Conservation (phyloP, 2,113 vertebrate genomes). For the Cynoglossus semilaevis region DNA sequence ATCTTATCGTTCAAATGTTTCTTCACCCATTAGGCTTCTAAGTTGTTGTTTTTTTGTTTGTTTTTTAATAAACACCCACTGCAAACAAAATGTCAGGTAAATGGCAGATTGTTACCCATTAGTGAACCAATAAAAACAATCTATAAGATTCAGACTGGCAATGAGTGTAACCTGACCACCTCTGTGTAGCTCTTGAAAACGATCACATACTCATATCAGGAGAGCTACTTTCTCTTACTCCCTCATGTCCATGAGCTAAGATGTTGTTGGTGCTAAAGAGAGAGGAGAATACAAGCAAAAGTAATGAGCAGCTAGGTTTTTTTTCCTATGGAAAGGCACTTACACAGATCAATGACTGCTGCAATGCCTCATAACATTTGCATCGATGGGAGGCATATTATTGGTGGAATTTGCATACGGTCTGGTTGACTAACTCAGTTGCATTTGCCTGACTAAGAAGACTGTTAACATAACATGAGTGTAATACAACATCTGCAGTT, state of each 20-base stretch:
- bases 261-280: constrained; percentile 41
- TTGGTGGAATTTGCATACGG: constrained; percentile 31
- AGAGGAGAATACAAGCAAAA: constrained; percentile 62
- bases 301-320: constrained; percentile 30
- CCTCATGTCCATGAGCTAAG: constrained; percentile 20
- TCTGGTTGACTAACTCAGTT: constrained; percentile 19
- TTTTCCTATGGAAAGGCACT: constrained; percentile 72
- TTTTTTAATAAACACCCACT: no score
- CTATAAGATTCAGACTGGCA: constrained; percentile 1
- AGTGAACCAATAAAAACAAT: not conserved
- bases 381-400: constrained; percentile 42
- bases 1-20: no score
- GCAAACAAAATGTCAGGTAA: no score
- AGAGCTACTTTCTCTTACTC: constrained; percentile 26
- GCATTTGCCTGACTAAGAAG: not conserved
- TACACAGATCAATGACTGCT: constrained; percentile 68
- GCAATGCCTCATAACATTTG: constrained; percentile 50
- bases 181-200: constrained; percentile 4
- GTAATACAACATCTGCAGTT: not conserved
- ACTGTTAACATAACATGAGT: not conserved
- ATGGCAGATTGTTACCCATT: not conserved
- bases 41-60: no score
- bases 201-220: constrained; percentile 7
- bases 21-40: no score
- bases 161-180: constrained; percentile 17